Evolutionary conservation across 2,113 vertebrate species (phyloP), one percentile per base, ranked within the genome.

Genomic region (Raphicerus campestris): DNA sequence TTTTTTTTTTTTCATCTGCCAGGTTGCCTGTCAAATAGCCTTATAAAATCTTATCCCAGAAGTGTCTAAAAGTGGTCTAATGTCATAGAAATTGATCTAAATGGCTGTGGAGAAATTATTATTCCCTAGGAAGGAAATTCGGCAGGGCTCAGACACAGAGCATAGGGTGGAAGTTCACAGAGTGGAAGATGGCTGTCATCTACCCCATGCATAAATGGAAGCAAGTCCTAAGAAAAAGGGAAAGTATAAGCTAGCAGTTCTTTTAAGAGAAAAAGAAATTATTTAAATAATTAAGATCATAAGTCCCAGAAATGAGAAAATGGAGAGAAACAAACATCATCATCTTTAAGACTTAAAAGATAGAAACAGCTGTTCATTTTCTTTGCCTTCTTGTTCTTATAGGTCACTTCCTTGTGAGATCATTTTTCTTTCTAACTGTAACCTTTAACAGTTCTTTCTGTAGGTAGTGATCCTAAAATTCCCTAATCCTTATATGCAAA

Each of bases 311-410:
- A 39, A 45, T 47, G 20, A 92, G 42, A 95, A 47, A 60, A 77
- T 73, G 26, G 61, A 81, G 92, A 94, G 47, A 93, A 95, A 89
- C 81, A 73, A 96, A 77, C 30, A 93, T n/a, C 39, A 87, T 89
- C 90, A 26, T 87, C 22, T 66, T 92, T 82, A 93, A 86, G 63
- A 87, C 32, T 39, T 66, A 30, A 55, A 83, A 7, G 47, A 30
- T 15, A 91, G 51, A 95, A 94, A 91, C 58, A 93, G 22, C 3
- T 85, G 16, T 87, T 84, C 10, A 22, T 93, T 97, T 97, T 24
- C 19, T 61, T 81, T 89, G 63, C 13, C 6, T 90, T 89, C 42
- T 78, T 89, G 42, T 35, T 86, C 51, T 96, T 83, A 39, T 2
- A 92, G 39, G 47, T 95, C 51, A 61, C 26, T 91, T 91, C 19